phyloP scores from a whole-genome alignment of 2,113 vertebrate genomes.

The Oostethus manadensis region DNA sequence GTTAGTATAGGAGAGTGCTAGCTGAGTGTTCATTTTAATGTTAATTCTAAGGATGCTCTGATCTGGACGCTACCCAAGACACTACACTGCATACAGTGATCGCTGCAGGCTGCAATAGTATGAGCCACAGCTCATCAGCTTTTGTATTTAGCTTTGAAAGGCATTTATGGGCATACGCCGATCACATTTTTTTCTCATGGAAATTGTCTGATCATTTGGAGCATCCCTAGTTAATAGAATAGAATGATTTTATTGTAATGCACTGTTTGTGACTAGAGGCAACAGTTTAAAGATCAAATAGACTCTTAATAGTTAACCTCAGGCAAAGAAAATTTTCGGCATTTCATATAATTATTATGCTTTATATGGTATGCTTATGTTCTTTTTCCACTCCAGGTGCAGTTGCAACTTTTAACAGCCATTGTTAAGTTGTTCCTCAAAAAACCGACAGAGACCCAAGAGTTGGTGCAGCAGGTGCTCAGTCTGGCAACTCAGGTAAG shows the following conservation, averaged over 20 bases:
- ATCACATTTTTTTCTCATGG: too few relatives aligned
- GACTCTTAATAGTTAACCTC: neutral
- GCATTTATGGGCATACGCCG: too few relatives aligned
- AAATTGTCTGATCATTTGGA: too few relatives aligned
- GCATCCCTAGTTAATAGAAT: neutral
- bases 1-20: constrained; percentile 53
- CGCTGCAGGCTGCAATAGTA: too few relatives aligned
- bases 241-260: constrained; percentile 1
- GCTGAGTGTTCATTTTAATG: constrained; percentile 12
- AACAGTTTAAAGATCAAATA: too few relatives aligned
- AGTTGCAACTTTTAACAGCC: constrained; percentile 91
- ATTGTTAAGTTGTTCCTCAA: constrained; percentile 97
- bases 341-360: neutral
- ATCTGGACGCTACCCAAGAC: too few relatives aligned
- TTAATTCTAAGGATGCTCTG: neutral
- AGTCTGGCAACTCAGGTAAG: constrained; percentile 95
- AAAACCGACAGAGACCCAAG: constrained; percentile 96
- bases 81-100: too few relatives aligned
- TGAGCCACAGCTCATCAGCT: too few relatives aligned
- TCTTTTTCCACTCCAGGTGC: constrained; percentile 73
- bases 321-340: neutral
- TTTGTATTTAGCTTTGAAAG: too few relatives aligned
- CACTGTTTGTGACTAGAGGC: neutral
- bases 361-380: constrained; percentile 2
- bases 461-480: constrained; percentile 94